Percentiles rank a stretch among this genome's conserved stretches.
Conservation (phyloP, 2,797 vertebrate genomes). For the Galago senegalensis region DNA sequence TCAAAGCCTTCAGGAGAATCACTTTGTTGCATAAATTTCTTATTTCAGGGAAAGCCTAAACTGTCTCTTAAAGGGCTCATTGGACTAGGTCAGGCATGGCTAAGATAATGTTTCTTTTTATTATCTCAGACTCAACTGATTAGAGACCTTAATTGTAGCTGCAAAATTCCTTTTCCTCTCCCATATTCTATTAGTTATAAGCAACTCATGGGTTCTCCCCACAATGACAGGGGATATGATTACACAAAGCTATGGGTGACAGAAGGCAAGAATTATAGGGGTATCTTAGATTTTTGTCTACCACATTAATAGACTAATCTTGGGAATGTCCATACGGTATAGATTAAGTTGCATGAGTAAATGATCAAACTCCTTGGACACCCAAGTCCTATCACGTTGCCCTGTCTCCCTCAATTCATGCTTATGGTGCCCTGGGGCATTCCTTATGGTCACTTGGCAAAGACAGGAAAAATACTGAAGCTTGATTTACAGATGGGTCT, state of each 20-base stretch:
- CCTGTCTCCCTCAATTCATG: neutral
- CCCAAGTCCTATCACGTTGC: neutral
- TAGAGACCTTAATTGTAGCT: neutral
- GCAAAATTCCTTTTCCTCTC: neutral
- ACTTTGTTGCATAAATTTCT: neutral
- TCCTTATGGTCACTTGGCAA: neutral
- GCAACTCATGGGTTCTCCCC: neutral
- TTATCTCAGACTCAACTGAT: neutral
- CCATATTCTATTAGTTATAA: neutral
- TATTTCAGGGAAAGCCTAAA: neutral
- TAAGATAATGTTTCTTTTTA: neutral
- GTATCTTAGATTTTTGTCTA: neutral
- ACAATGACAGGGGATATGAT: neutral
- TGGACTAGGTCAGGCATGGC: neutral
- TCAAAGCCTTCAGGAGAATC: neutral
- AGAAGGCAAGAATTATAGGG: neutral
- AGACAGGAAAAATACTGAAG: neutral
- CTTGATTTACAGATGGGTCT: neutral
- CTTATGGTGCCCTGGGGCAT: neutral
- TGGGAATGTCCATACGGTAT: neutral
- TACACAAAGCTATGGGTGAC: neutral
- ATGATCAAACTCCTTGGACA: neutral
- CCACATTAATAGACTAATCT: neutral
- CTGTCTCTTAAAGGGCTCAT: neutral
- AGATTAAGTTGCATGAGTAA: neutral